Base-by-base conservation (phyloP, 2,888 invertebrate genomes). In the Nyleta sp. region DNA sequence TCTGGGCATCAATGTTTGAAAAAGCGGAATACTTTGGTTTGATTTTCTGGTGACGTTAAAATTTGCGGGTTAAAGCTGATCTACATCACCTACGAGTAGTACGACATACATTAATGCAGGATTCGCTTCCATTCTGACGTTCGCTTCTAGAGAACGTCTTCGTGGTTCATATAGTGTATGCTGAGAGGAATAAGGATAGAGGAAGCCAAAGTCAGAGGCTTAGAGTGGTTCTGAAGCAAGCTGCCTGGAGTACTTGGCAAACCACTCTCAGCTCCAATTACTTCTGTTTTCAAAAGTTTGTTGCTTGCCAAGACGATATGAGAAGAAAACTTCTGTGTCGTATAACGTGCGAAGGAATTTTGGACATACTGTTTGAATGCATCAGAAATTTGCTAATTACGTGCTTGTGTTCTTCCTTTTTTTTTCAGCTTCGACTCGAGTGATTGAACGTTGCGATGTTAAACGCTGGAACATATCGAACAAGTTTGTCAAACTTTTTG, bases 221-320 rank as follows among this genome's bases (percentile, higher is more conserved):
- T 68, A 52, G 55, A 78, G 78, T 78, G 68, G 73, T 65, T 78
- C 68, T 75, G 71, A 79, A 75, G 67, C 71, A 60, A 71, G 75
- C 75, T 72, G 67, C 64, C 67, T 40, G 48, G 48, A 79, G 79
- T 75, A 74, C 79, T 79, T 75, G 74, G 75, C 79, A 79, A 79
- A 79, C 79, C 72, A 75, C 79, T 79, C 62, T 75, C 75, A 75
- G 67, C 74, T 67, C 67, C 62, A 75, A 79, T 74, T 74, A 79
- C 71, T 79, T 79, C 71, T 79, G 78, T 75, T 75, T 79, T 71
- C 60, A 53, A 68, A 80, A 75, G 79, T 80, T 80, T 68, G 64
- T 64, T 64, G 62, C 75, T 73, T 59, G 62, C 57, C 46, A 76
- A 76, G 75, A 74, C 67, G 53, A 67, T 74, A 74, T 74, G 60